Evolutionary conservation across 2,888 invertebrate genomes (phyloP), one percentile per base, ranked within the genome.

Genomic region (Acleris literana): DNA sequence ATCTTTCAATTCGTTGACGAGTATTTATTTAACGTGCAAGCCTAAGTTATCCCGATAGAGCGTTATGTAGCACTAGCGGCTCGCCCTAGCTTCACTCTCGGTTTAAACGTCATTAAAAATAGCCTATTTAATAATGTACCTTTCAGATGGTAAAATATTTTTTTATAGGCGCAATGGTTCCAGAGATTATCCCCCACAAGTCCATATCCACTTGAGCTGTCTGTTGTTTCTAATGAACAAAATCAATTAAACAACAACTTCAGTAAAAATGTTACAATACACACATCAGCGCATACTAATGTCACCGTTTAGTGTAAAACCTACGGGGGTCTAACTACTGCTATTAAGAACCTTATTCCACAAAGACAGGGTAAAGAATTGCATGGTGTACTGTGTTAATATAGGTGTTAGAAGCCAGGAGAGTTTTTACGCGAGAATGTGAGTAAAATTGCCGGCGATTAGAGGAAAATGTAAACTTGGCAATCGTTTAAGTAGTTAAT

Each of bases 401-500:
- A 65, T 33, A 61, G 55, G 65, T 65, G 65, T 65, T 65, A 66
- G 66, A 62, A 9, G 61, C 56, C 16, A 66, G 62, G 66, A 66
- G 66, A 62, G 66, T 62, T 66, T 57, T 62, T 66, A 61, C 51
- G 52, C 48, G 39, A 53, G 77, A 75, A 81, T 80, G 79, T 74
- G 70, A 69, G 68, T 70, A 75, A 76, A 78, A 74, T 81, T 75
- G 76, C 75, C 68, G 69, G 69, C 75, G 73, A 83, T 82, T 79
- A 77, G 71, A 70, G 64, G 72, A 74, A 77, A 79, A 79, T 74
- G 72, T 71, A 71, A 79, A 75, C 73, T 80, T 74, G 72, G 78
- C 78, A 73, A 80, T 83, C 74, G 72, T 76, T 79, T 76, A 81
- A 79, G 79, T 75, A 80, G 77, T 77, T 83, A 82, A 82, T 80